Evolutionary conservation across 2,797 vertebrate species (phyloP).

Genomic region (Forpus xanthops): DNA sequence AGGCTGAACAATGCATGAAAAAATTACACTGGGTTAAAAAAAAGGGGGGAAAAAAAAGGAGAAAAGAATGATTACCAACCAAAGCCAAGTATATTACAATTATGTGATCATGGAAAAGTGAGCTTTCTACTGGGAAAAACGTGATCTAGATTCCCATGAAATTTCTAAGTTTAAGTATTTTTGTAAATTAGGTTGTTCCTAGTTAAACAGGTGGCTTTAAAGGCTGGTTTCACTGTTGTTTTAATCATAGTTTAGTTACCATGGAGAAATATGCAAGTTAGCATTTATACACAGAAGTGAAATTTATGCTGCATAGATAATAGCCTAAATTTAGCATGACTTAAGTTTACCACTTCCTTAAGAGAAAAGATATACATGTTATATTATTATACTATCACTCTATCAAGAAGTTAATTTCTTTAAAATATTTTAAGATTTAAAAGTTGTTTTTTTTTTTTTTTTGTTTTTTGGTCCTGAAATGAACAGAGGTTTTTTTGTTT

Average conservation of each 20-base stretch:
- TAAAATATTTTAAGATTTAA: conserved; percentile 64
- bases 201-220: conserved; percentile 85
- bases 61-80: conserved; percentile 58
- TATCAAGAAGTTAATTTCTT: conserved; percentile 77
- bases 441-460: conserved; percentile 62
- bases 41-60: background rate
- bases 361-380: conserved; percentile 73
- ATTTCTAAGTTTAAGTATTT: conserved; percentile 81
- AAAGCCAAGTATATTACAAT: conserved; percentile 71
- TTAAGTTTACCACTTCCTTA: conserved; percentile 86
- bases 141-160: conserved; percentile 74
- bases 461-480: conserved; percentile 44
- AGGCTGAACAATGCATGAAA: conserved; percentile 76
- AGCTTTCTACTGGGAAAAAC: conserved; percentile 75
- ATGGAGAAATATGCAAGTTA: conserved; percentile 88
- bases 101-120: conserved; percentile 72
- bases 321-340: conserved; percentile 85
- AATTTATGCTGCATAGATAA: conserved; percentile 88
- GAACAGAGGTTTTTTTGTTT: background rate
- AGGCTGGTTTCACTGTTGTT: conserved; percentile 84
- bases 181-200: conserved; percentile 83
- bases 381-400: conserved; percentile 68
- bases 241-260: conserved; percentile 88
- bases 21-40: conserved; percentile 72
- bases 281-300: conserved; percentile 87